Conservation (phyloP, 2,797 vertebrate genomes). For the Nyctalus aviator region DNA sequence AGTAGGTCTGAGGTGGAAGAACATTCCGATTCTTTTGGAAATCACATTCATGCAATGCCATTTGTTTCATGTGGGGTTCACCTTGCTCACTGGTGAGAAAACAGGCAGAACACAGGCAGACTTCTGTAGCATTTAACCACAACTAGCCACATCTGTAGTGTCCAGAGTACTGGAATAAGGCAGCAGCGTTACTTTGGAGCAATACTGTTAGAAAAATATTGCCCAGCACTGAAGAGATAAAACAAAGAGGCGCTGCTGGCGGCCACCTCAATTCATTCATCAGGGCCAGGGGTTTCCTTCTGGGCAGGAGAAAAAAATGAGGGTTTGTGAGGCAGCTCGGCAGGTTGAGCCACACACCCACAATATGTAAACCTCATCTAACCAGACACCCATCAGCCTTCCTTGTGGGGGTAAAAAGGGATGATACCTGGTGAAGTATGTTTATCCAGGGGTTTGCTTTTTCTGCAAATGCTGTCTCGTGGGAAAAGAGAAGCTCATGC, state of each 20-base stretch:
- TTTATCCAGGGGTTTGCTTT: conserved; percentile 74
- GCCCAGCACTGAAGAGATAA: background rate
- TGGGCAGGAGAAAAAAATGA: background rate
- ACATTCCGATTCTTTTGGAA: background rate
- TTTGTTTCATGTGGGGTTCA: background rate
- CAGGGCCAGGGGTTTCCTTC: background rate
- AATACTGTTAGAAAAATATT: background rate
- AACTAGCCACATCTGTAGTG: background rate
- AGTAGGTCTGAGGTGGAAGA: background rate
- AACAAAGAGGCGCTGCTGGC: background rate
- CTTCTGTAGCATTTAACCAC: background rate
- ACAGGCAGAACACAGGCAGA: background rate
- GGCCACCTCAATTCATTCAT: background rate
- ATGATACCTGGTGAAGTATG: conserved; percentile 59
- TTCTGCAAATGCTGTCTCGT: conserved; percentile 75
- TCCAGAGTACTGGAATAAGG: background rate
- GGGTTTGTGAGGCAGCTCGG: background rate
- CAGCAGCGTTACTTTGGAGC: background rate
- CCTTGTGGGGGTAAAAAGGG: background rate
- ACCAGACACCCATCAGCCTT: background rate
- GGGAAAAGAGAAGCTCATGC: conserved; percentile 12
- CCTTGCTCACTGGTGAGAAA: background rate
- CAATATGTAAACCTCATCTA: background rate
- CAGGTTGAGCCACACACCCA: background rate
- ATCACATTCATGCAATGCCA: background rate